A percentile compares a stretch with the other conserved stretches of the same genome.
Conservation (phyloP, 1,140 invertebrate species). For the Drosophila pectinifera region DNA sequence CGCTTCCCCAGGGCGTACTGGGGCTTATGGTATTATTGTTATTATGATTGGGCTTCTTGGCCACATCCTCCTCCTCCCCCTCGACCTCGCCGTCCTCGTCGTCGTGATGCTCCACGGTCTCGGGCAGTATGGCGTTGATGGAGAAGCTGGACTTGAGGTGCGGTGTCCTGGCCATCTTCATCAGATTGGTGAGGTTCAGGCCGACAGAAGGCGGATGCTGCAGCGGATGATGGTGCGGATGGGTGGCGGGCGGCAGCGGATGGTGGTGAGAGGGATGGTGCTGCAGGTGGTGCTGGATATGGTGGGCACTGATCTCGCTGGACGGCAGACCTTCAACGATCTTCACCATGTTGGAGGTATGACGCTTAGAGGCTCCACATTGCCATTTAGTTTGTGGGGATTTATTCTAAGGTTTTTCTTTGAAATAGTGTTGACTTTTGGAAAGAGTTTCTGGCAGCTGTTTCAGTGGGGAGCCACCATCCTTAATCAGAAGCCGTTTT, state of each 20-base stretch:
- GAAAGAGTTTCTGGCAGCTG: background rate
- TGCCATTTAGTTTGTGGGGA: constrained; percentile 5
- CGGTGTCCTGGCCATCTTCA: constrained; percentile 87
- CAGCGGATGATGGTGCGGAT: constrained; percentile 45
- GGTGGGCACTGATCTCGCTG: constrained; percentile 52
- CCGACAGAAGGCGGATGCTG: constrained; percentile 60
- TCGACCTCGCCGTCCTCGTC: constrained; percentile 65
- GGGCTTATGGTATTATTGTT: constrained; percentile 40
- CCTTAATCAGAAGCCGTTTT: background rate
- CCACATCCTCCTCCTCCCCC: constrained; percentile 26
- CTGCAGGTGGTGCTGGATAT: constrained; percentile 47
- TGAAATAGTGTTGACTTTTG: background rate
- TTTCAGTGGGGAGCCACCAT: background rate
- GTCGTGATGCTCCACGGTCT: constrained; percentile 86
- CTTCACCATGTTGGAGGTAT: constrained; percentile 68
- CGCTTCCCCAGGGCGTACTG: constrained; percentile 65
- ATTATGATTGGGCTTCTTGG: constrained; percentile 42
- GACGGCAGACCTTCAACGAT: constrained; percentile 65
- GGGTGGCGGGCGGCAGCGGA: constrained; percentile 28
- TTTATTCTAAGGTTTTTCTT: background rate
- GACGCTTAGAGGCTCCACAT: constrained; percentile 8
- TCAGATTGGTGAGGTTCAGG: constrained; percentile 65
- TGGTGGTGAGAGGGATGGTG: constrained; percentile 35
- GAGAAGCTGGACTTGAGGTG: constrained; percentile 89
- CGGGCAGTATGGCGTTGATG: constrained; percentile 90